Conservation (phyloP, 2,113 vertebrate species). For the Pterocles gutturalis region DNA sequence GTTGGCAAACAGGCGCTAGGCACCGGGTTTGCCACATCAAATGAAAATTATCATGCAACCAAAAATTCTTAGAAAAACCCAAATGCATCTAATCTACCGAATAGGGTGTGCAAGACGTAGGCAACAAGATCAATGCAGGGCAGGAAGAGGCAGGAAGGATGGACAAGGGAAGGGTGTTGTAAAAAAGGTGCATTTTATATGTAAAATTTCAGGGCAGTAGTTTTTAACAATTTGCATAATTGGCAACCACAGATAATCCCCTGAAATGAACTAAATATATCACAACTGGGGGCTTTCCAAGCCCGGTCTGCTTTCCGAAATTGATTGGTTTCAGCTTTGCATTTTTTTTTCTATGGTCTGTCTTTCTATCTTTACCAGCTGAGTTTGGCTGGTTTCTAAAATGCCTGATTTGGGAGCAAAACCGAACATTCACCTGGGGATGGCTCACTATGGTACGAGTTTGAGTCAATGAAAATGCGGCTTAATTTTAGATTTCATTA, state of each 20-base stretch:
- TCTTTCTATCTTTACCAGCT: not conserved
- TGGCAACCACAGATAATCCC: constrained; percentile 49
- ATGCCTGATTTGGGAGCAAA: not conserved
- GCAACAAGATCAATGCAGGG: not conserved
- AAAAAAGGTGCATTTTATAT: not conserved
- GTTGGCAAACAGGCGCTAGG: not conserved
- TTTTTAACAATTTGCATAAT: constrained; percentile 54
- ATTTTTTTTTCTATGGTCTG: not conserved
- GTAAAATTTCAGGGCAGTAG: not conserved
- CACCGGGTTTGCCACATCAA: not conserved
- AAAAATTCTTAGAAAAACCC: constrained; percentile 2
- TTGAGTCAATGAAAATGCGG: not conserved
- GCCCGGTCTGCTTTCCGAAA: constrained; percentile 20
- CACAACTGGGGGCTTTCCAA: constrained; percentile 60
- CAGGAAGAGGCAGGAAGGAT: not conserved
- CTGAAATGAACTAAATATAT: constrained; percentile 62
- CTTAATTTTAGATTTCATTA: not conserved
- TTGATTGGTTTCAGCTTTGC: constrained; percentile 49
- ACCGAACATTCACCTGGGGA: not conserved
- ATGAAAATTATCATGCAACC: not conserved
- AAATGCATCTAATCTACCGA: not conserved
- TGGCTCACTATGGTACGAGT: not conserved
- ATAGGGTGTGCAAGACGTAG: not conserved
- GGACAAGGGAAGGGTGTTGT: not conserved
- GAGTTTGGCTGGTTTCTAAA: not conserved